Evolutionary conservation across 2,797 vertebrate genomes (phyloP), one percentile per base, ranked within the genome.

Genomic region (Neosilurus mollespiculum): DNA sequence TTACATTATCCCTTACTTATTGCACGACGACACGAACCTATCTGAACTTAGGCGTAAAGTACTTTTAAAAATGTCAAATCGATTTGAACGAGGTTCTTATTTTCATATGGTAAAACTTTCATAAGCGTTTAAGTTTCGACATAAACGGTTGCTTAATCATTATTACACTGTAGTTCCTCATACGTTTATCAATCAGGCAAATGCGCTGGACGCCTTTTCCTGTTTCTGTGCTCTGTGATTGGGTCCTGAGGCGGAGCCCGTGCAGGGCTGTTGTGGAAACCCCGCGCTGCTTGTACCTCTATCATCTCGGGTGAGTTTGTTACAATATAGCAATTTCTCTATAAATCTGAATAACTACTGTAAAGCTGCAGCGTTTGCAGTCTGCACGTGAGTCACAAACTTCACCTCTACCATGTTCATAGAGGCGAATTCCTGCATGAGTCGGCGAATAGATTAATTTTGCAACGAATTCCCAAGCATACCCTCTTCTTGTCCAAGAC

Each of bases 281-380:
- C 96, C 97, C 97, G 97, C 96, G 96, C 96, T 93, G 96, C 95
- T 96, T 96, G 96, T 96, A 96, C 96, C 96, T 96, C 96, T 95
- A 96, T 96, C 96, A 95, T 97, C 96, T 97, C 96, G 96, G 97
- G 97, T 98, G 97, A 98, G 97, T 98, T 97, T 96, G 95, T 96
- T 96, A 97, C 95, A 97, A 96, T 96, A 95, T 96, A 96, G 94
- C 94, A 88, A 95, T 97, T 97, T 97, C 93, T 96, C 93, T 94
- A 94, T 96, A 96, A 96, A 96, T 96, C 93, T 94, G 89, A 93
- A 93, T 93, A 96, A 96, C 93, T 93, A 87, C 86, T 90, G 92
- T 88, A 93, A 94, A 95, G 94, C 93, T 94, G 95, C 94, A 91
- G 87, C 88, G 89, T 90, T 85, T 76, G 81, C 86, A 73, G 73